Percentiles rank a stretch among this genome's conserved stretches.
These are phyloP conservation scores for Xyrichtys novacula DNA, from an alignment of 2,797 vertebrate genomes.

Conservation along the genomic window DNA sequence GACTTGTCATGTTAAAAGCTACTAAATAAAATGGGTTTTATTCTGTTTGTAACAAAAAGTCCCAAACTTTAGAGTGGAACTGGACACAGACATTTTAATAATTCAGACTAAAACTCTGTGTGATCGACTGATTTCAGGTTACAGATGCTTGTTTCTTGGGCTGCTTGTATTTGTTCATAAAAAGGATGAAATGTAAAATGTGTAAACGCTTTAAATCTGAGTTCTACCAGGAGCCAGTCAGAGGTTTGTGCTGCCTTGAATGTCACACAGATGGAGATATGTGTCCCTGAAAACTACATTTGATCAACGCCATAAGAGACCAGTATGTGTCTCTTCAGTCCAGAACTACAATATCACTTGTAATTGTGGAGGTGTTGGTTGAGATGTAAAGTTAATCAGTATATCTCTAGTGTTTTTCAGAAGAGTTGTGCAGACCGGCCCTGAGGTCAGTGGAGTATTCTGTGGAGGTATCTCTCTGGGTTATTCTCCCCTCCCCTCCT, in stretches of 20 bases:
- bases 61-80: no score
- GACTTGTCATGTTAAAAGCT: neutral
- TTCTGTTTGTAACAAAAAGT: no score
- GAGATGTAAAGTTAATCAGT: neutral
- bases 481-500: constrained; percentile 68
- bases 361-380: neutral
- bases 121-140: no score
- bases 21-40: no score
- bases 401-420: neutral
- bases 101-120: no score
- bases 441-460: constrained; percentile 72
- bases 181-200: neutral
- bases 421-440: neutral
- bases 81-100: no score
- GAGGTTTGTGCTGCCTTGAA: neutral
- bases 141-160: no score
- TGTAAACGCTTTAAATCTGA: constrained; percentile 4
- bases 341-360: neutral
- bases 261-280: constrained; percentile 5
- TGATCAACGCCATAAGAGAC: neutral
- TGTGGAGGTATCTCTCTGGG: constrained; percentile 80
- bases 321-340: neutral
- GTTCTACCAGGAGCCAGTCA: constrained; percentile 15
- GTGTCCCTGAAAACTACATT: neutral
- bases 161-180: neutral